A percentile compares a stretch with the other conserved stretches of the same genome.
Evolutionary conservation across 2,797 vertebrate species (phyloP).

Genomic region (Iguana delicatissima): DNA sequence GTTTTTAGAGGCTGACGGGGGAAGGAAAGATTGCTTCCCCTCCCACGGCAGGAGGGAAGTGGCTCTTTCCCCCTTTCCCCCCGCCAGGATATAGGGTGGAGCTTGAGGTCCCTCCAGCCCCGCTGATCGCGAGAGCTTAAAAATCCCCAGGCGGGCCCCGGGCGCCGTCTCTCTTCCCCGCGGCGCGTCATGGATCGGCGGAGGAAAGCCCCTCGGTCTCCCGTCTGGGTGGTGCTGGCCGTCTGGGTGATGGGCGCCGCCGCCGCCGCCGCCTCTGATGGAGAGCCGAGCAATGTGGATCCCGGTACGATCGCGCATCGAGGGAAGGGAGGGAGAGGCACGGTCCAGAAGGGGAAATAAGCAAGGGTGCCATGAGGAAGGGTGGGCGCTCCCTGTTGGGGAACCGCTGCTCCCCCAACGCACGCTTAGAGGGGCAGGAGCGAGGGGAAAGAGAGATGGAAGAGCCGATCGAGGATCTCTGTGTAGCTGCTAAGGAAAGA

Average conservation of each 20-base stretch:
- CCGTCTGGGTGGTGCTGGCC: background rate
- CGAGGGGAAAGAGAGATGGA: too few species aligned
- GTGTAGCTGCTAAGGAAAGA: too few species aligned
- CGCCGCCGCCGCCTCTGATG: background rate
- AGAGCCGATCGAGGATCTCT: background rate
- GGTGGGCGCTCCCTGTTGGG: too few species aligned
- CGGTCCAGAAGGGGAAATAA: background rate
- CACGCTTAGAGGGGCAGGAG: too few species aligned
- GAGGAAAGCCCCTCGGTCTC: too few species aligned
- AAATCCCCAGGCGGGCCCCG: background rate
- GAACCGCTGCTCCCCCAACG: too few species aligned
- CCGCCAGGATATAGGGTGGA: background rate
- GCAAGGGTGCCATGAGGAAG: too few species aligned
- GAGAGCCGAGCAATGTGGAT: background rate
- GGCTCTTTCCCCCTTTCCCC: background rate
- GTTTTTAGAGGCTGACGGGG: too few species aligned
- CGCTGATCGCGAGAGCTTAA: conserved; percentile 39
- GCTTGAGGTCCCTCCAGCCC: background rate
- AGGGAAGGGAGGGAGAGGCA: background rate
- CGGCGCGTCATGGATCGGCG: background rate
- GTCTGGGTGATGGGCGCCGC: background rate
- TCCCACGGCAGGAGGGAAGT: background rate
- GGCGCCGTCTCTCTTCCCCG: too few species aligned
- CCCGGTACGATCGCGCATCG: background rate
- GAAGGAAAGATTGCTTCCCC: too few species aligned